Conservation (phyloP, 2,113 vertebrate species). For the Cygnus buccinator region DNA sequence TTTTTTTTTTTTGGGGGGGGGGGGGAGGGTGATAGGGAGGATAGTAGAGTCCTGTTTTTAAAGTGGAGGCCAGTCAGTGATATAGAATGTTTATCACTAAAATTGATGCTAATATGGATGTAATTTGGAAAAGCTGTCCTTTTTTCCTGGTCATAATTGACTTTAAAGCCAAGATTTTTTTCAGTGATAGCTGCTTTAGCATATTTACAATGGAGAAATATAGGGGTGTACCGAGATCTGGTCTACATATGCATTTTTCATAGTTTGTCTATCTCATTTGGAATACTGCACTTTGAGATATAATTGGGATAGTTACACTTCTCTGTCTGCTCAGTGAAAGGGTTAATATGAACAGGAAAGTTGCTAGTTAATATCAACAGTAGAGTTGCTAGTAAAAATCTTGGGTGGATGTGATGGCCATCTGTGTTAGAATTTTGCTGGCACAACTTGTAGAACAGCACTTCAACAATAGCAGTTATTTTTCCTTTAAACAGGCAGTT, state of each 20-base stretch:
- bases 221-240: background rate
- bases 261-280: background rate
- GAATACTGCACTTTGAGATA: background rate
- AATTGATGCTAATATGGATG: rapidly evolving
- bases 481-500: constrained; percentile 81
- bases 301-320: background rate
- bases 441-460: background rate
- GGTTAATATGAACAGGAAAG: background rate
- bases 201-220: background rate
- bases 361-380: background rate
- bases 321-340: background rate
- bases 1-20: background rate
- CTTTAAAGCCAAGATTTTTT: background rate
- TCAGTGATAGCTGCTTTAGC: background rate
- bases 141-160: background rate
- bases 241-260: background rate
- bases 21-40: background rate
- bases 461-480: background rate
- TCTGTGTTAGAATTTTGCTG: background rate
- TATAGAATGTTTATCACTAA: background rate
- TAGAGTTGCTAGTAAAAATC: background rate
- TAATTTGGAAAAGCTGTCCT: background rate
- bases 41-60: background rate
- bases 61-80: background rate
- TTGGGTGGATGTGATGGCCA: background rate